Base-by-base conservation (phyloP, 2,888 invertebrate species). In the Oxycera nigricornis region DNA sequence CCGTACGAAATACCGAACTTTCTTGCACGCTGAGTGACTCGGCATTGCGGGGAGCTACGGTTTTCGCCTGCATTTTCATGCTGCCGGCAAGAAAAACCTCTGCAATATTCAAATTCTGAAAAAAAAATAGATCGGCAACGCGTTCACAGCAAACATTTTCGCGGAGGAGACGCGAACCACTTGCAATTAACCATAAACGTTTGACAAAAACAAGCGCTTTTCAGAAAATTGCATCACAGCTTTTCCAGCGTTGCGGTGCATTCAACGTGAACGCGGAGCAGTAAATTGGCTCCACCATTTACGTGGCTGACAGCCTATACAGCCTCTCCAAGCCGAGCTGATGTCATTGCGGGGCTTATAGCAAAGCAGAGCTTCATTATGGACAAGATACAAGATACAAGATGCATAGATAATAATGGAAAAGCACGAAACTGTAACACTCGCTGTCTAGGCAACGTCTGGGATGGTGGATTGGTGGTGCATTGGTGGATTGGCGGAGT, bases 361-460 rank as follows among this genome's bases (percentile, higher is more conserved):
- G 17, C 46, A 7, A 14, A 14, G 14, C 46, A 46, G 14, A 11
- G 6, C 46, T 46, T 46, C 17, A 46, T 46, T 46, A 3, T 3
- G 46, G 11, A 46, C 46, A 2, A 46, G 4, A 46, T 14, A 14
- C 14, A 17, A 7, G 46, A 7, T 46, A 46, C 46, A 3, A 46
- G 46, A 46, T 46, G 17, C 46, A 3, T 17, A 46, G 14, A 46
- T 3, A 46, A 46, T 46, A 46, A 46, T 46, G 46, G 17, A 46
- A 46, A 11, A 46, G 46, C 46, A 46, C 17, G 14, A 46, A 46
- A 46, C 46, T 46, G 46, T 46, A 46, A 46, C 46, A 46, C 46
- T 46, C 46, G 46, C 3, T 46, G 46, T 46, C 46, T 46, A 46
- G 46, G 46, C 46, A 46, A 46, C 46, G 46, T 46, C 46, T 46